Conservation (phyloP, 2,888 invertebrate genomes). For the Imbricaverruca yamaguchii region DNA sequence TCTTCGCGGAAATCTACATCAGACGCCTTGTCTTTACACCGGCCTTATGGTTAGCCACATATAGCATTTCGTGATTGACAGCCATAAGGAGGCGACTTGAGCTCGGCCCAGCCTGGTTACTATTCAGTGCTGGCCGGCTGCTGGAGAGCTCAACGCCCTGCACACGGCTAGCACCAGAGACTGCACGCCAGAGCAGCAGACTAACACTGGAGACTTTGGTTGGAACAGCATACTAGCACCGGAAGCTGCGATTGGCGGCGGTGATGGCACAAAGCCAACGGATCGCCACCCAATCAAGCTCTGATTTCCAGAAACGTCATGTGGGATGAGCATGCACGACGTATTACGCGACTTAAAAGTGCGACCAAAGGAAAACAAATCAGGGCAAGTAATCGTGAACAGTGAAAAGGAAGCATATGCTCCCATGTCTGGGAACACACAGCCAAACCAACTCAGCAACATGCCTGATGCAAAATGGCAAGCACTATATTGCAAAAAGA, state of each 20-base stretch:
- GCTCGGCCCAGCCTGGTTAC: not conserved
- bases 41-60: not conserved
- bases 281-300: too few relatives aligned
- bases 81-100: not conserved
- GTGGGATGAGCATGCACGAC: too few relatives aligned
- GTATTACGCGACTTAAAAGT: too few relatives aligned
- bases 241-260: not conserved
- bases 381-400: not conserved
- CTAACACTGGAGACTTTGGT: not conserved
- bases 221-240: not conserved
- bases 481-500: too few relatives aligned
- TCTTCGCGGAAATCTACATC: not conserved
- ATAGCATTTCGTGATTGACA: conserved; percentile 8
- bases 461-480: too few relatives aligned
- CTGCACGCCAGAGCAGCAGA: not conserved
- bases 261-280: not conserved
- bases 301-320: too few relatives aligned
- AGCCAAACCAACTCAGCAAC: too few relatives aligned
- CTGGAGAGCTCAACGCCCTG: not conserved
- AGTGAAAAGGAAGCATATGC: not conserved
- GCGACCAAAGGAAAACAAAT: not conserved
- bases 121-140: not conserved
- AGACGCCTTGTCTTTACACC: not conserved
- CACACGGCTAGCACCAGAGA: not conserved
- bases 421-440: not conserved